A percentile compares a stretch with the other conserved stretches of the same genome.
phyloP scores from a whole-genome alignment of 1,140 invertebrate species.

The Bombus haemorrhoidalis region DNA sequence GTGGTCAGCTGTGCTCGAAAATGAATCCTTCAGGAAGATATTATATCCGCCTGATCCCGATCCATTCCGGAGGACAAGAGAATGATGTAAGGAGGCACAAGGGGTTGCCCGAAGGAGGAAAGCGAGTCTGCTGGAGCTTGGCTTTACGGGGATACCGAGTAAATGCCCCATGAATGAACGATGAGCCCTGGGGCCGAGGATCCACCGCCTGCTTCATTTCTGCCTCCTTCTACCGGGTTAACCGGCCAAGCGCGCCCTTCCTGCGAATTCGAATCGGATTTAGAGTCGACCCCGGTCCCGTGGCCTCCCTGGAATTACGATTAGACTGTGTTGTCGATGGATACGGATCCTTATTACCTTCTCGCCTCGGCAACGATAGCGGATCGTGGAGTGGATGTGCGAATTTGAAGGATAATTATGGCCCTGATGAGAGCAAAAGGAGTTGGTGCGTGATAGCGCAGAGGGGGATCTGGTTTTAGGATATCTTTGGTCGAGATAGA shows the following conservation, averaged over 20 bases:
- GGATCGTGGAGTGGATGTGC: not conserved
- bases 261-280: conserved; percentile 77
- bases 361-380: conserved; percentile 24
- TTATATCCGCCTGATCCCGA: conserved; percentile 78
- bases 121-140: conserved; percentile 53
- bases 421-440: not conserved
- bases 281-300: conserved; percentile 60
- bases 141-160: conserved; percentile 81
- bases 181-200: conserved; percentile 77
- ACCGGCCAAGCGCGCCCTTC: conserved; percentile 35
- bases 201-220: conserved; percentile 38
- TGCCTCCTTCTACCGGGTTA: conserved; percentile 27
- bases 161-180: conserved; percentile 83
- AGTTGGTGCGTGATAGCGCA: not conserved
- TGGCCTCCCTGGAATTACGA: conserved; percentile 71
- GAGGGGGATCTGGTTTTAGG: not conserved
- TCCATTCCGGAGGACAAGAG: conserved; percentile 77
- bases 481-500: not conserved
- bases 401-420: not conserved
- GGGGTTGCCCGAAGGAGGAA: conserved; percentile 43
- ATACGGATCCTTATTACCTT: conserved; percentile 74
- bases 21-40: conserved; percentile 74
- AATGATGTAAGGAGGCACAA: conserved; percentile 73
- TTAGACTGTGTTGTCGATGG: conserved; percentile 65
- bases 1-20: conserved; percentile 63